These are phyloP conservation scores for Lontra canadensis DNA, from an alignment of 2,113 vertebrate species.

Conservation along the genomic window DNA sequence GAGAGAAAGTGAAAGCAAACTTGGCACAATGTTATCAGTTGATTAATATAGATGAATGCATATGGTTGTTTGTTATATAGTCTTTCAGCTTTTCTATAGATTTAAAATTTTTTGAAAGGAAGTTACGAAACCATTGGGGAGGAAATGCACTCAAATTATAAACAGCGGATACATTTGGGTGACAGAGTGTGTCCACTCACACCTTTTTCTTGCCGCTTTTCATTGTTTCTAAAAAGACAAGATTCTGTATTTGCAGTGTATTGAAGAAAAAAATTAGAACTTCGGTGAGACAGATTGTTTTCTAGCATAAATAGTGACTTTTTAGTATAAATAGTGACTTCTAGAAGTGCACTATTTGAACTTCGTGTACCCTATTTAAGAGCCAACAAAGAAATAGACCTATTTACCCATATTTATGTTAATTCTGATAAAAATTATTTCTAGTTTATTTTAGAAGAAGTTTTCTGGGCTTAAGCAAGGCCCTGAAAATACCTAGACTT, in stretches of 20 bases:
- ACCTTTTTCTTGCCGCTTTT: constrained; percentile 8
- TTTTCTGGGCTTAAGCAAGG: constrained; percentile 19
- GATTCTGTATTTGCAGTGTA: not conserved
- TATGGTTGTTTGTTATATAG: constrained; percentile 15
- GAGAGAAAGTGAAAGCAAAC: not conserved
- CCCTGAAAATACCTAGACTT: not conserved
- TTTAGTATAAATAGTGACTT: not conserved
- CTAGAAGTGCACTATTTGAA: not conserved
- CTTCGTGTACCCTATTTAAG: not conserved
- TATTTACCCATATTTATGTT: constrained; percentile 38
- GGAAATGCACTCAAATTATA: not conserved
- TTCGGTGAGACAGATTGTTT: not conserved
- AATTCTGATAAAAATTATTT: constrained; percentile 50
- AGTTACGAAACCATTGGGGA: not conserved
- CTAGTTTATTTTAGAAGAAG: constrained; percentile 4
- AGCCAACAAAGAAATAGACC: not conserved
- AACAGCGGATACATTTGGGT: not conserved
- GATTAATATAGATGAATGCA: not conserved
- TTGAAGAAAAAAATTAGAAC: constrained; percentile 10
- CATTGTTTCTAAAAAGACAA: not conserved
- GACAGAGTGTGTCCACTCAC: not conserved
- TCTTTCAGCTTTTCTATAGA: constrained; percentile 13
- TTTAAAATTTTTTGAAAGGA: constrained; percentile 6
- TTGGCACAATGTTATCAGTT: not conserved
- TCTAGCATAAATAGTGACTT: not conserved